phyloP scores from a whole-genome alignment of 2,113 vertebrate species.

The Perca fluviatilis region DNA sequence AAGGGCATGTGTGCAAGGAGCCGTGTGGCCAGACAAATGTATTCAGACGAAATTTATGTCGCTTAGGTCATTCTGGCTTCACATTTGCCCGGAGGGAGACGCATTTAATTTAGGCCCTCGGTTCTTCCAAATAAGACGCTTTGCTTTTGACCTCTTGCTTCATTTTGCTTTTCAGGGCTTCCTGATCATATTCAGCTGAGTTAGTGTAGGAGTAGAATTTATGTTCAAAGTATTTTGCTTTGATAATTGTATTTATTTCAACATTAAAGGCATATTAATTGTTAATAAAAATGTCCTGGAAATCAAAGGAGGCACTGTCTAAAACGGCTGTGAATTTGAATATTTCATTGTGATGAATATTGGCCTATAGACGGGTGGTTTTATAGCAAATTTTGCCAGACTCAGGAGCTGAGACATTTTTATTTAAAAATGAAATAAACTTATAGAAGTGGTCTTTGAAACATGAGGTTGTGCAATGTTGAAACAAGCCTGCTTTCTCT shows the following conservation, averaged over 20 bases:
- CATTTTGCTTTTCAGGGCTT: background rate
- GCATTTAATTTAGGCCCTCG: constrained; percentile 49
- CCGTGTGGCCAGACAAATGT: constrained; percentile 68
- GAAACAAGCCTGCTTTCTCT: constrained; percentile 34
- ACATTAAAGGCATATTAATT: background rate
- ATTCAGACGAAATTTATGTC: constrained; percentile 63
- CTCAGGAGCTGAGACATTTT: constrained; percentile 32
- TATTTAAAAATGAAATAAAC: constrained; percentile 57
- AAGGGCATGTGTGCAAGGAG: constrained; percentile 78
- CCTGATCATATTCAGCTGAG: background rate
- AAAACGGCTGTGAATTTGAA: background rate
- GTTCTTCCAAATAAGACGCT: constrained; percentile 16
- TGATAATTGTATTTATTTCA: background rate
- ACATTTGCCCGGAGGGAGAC: constrained; percentile 55
- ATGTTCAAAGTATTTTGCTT: background rate
- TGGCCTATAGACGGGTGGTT: constrained; percentile 13
- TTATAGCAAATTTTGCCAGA: constrained; percentile 28
- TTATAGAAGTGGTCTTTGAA: constrained; percentile 66
- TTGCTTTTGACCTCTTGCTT: background rate
- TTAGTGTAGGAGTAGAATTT: background rate
- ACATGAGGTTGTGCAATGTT: constrained; percentile 40
- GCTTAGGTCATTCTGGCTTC: constrained; percentile 68
- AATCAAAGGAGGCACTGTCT: background rate
- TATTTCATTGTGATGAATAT: background rate
- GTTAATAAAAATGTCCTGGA: background rate